Evolutionary conservation across 2,113 vertebrate species (phyloP).

Genomic region (Cnemophilus loriae): DNA sequence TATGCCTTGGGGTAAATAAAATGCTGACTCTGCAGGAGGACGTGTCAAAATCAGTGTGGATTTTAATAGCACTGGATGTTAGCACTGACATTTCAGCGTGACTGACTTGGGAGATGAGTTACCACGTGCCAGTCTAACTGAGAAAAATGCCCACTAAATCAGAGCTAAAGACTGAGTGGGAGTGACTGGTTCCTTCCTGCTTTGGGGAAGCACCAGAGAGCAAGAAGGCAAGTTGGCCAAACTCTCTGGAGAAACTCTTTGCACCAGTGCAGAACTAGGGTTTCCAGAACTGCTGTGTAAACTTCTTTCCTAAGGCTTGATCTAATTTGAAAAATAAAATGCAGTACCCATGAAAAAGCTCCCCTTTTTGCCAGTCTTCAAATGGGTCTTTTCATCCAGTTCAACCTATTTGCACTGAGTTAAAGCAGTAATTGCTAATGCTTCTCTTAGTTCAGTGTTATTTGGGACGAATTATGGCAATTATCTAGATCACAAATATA

Average conservation of each 20-base stretch:
- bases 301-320: background rate
- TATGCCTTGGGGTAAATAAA: background rate
- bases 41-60: background rate
- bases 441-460: background rate
- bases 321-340: background rate
- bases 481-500: constrained; percentile 25
- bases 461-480: constrained; percentile 21
- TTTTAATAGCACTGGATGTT: constrained; percentile 1
- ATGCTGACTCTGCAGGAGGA: constrained; percentile 14
- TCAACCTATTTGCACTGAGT: background rate
- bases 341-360: background rate
- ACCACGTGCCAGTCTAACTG: background rate
- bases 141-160: background rate
- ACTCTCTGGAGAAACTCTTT: background rate
- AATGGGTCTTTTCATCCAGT: background rate
- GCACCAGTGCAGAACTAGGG: background rate
- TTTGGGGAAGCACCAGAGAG: background rate
- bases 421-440: background rate
- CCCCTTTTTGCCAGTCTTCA: background rate
- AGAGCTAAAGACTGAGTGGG: background rate
- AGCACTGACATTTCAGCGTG: background rate
- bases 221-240: background rate
- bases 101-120: background rate
- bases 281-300: background rate
- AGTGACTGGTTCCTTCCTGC: background rate